phyloP scores from a whole-genome alignment of 2,797 vertebrate species.

The Sardinella longiceps region DNA sequence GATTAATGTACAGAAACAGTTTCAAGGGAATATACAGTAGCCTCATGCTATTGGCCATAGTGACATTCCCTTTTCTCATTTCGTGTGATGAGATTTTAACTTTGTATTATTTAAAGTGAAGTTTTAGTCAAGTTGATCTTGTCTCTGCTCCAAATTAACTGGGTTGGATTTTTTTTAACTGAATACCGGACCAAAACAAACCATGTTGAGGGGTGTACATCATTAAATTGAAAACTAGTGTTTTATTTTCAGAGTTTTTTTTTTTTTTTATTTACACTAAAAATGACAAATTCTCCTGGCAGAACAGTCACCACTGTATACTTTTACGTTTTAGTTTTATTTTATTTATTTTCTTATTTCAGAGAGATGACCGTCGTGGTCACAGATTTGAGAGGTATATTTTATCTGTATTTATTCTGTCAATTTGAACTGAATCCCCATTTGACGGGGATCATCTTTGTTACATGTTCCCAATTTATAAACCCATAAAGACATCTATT shows the following conservation, averaged over 20 bases:
- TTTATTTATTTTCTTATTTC: constrained; percentile 22
- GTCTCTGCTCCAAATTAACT: constrained; percentile 11
- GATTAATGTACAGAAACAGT: not conserved
- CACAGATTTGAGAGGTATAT: constrained; percentile 24
- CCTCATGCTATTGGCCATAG: not conserved
- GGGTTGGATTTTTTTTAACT: constrained; percentile 4
- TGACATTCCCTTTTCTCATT: not conserved
- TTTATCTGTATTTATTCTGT: constrained; percentile 26
- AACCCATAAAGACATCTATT: constrained; percentile 22
- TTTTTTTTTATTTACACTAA: not conserved
- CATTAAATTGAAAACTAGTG: constrained; percentile 7
- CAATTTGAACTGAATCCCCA: constrained; percentile 19
- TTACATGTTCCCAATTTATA: constrained; percentile 24
- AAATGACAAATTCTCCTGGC: constrained; percentile 5
- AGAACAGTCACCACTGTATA: not conserved
- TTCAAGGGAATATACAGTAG: not conserved
- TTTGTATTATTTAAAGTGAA: constrained; percentile 22
- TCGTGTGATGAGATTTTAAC: not conserved
- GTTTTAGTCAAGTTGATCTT: constrained; percentile 18
- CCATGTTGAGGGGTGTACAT: not conserved
- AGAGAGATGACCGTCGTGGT: not conserved
- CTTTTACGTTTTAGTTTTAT: not conserved
- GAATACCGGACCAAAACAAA: constrained; percentile 12
- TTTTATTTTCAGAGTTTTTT: not conserved
- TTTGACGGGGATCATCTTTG: not conserved